phyloP scores from a whole-genome alignment of 1,140 invertebrate genomes.

The Gryllus bimaculatus region DNA sequence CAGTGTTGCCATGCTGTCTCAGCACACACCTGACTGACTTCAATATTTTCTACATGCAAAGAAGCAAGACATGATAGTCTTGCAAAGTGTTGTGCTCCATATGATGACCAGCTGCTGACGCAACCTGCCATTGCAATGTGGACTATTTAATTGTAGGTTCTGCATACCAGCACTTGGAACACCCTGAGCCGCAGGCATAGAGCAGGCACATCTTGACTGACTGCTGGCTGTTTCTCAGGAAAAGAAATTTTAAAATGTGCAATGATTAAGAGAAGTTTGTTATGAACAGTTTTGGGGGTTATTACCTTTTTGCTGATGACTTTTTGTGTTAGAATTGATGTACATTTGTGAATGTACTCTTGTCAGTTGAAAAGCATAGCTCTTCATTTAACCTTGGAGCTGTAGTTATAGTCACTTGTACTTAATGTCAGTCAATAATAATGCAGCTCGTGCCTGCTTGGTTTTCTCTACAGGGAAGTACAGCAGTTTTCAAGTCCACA shows the following conservation, averaged over 20 bases:
- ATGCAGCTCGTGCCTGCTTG: slow-evolving; percentile 2
- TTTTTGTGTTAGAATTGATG: neutral
- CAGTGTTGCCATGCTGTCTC: neutral
- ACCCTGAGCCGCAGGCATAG: neutral
- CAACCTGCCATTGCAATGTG: neutral
- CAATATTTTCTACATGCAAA: neutral
- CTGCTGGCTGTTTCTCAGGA: neutral
- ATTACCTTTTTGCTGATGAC: neutral
- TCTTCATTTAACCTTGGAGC: neutral
- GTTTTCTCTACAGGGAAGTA: neutral
- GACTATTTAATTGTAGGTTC: neutral
- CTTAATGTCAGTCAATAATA: slow-evolving; percentile 6
- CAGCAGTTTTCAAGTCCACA: neutral
- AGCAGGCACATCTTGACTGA: neutral
- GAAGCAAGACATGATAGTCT: neutral
- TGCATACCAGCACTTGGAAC: neutral
- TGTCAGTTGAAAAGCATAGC: neutral
- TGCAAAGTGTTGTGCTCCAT: neutral
- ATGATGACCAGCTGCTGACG: neutral
- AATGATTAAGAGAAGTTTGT: neutral
- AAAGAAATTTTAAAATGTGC: neutral
- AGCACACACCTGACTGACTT: neutral
- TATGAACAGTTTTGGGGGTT: neutral
- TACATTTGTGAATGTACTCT: neutral
- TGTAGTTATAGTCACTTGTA: neutral